Evolutionary conservation across 1,140 invertebrate genomes (phyloP).

Genomic region (Pemphigus obesinymphae): DNA sequence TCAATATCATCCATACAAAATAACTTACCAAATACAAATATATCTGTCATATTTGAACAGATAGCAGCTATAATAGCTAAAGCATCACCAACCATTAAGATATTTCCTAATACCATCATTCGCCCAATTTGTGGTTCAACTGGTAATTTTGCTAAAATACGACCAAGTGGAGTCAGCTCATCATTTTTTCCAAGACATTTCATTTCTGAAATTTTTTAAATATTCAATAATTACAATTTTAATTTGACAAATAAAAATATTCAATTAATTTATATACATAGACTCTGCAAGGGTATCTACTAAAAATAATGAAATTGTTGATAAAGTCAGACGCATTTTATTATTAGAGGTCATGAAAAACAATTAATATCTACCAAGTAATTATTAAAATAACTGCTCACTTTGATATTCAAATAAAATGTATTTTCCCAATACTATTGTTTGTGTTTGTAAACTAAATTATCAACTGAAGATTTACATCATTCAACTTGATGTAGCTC

Average conservation of each 20-base stretch:
- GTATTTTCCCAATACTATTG: not conserved
- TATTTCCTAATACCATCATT: slow-evolving; percentile 86
- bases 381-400: not conserved
- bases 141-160: slow-evolving; percentile 85
- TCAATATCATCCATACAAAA: not conserved
- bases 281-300: no score
- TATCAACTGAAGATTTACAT: slow-evolving; percentile 5
- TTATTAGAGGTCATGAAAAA: no score
- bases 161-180: slow-evolving; percentile 82
- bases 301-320: no score
- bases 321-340: no score
- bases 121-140: slow-evolving; percentile 89
- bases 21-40: slow-evolving; percentile 40
- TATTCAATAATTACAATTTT: no score
- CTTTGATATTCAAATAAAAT: slow-evolving; percentile 22
- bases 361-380: no score
- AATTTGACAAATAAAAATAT: no score
- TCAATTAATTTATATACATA: no score
- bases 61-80: slow-evolving; percentile 91
- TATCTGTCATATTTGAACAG: slow-evolving; percentile 59
- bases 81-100: slow-evolving; percentile 82
- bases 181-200: slow-evolving; percentile 80
- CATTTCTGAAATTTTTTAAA: slow-evolving; percentile 62
- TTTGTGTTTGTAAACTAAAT: not conserved
- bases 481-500: slow-evolving; percentile 1